Percentiles rank a stretch among this genome's conserved stretches.
Evolutionary conservation across 1,140 invertebrate genomes (phyloP).

Genomic region (Neotoxoptera formosana): DNA sequence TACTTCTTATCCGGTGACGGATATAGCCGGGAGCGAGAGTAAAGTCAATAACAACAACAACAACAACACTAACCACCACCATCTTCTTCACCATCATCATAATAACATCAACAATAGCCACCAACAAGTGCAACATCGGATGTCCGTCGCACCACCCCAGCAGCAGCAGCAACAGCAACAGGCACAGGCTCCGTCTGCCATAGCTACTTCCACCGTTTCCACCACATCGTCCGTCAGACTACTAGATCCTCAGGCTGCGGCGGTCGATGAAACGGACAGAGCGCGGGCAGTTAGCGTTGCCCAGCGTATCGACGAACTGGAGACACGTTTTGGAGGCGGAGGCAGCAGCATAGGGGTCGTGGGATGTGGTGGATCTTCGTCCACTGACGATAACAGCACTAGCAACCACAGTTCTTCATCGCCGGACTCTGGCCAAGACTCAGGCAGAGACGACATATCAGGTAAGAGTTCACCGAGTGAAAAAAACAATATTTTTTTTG

Average conservation of each 20-base stretch:
- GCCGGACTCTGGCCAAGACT: slow-evolving; percentile 47
- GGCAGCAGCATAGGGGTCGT: background rate
- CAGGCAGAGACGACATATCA: slow-evolving; percentile 44
- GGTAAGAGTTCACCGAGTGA: background rate
- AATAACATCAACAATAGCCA: slow-evolving; percentile 1
- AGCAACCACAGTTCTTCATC: slow-evolving; percentile 53
- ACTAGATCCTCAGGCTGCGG: background rate
- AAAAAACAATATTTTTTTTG: background rate
- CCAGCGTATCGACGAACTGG: slow-evolving; percentile 38
- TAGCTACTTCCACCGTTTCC: no score
- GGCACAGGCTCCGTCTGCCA: background rate
- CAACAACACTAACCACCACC: background rate
- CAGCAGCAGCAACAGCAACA: background rate
- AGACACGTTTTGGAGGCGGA: background rate
- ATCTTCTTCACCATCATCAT: background rate
- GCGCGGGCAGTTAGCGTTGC: slow-evolving; percentile 30
- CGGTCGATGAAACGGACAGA: slow-evolving; percentile 28
- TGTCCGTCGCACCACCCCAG: background rate
- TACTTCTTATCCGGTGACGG: slow-evolving; percentile 37
- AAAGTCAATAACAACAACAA: background rate
- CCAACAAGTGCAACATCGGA: background rate
- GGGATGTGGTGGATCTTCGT: slow-evolving; percentile 14
- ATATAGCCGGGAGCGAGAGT: background rate
- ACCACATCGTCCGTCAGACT: background rate
- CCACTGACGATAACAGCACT: slow-evolving; percentile 40